Evolutionary conservation across 2,888 invertebrate species (phyloP).

Genomic region (Holacanthella duospinosa): DNA sequence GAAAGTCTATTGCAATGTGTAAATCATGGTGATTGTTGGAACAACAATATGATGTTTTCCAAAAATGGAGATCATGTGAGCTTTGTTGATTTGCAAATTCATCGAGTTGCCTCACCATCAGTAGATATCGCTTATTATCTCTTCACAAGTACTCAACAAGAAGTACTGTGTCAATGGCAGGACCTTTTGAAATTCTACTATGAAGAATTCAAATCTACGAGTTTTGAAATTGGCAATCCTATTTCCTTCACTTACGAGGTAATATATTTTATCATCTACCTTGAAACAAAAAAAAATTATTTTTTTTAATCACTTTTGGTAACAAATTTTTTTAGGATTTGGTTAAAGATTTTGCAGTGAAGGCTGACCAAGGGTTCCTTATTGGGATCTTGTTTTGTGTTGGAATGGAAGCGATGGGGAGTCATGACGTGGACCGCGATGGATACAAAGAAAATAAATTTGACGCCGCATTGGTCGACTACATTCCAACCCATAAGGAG

Average conservation of each 20-base stretch:
- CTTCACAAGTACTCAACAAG: constrained; percentile 16
- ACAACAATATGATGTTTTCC: constrained; percentile 13
- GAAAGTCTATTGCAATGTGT: neutral
- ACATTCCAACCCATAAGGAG: neutral
- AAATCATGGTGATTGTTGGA: constrained; percentile 24
- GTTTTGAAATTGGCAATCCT: neutral
- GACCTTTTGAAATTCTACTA: constrained; percentile 18
- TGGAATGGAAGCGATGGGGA: neutral
- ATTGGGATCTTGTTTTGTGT: neutral
- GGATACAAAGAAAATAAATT: neutral
- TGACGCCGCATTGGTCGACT: neutral
- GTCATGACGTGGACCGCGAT: neutral
- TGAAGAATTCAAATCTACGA: neutral
- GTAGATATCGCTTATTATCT: constrained; percentile 21
- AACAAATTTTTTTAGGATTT: constrained; percentile 1
- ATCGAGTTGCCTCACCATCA: constrained; percentile 9
- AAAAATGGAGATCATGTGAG: neutral
- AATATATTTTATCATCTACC: too few relatives aligned
- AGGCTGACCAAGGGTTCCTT: neutral
- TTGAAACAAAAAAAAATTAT: too few relatives aligned
- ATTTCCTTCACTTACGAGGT: constrained; percentile 15
- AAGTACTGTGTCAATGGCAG: constrained; percentile 10
- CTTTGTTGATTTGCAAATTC: constrained; percentile 7
- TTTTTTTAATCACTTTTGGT: too few relatives aligned
- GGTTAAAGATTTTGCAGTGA: neutral